A percentile compares a stretch with the other conserved stretches of the same genome.
phyloP scores from a whole-genome alignment of 1,140 invertebrate genomes.

The Babylonia areolata region DNA sequence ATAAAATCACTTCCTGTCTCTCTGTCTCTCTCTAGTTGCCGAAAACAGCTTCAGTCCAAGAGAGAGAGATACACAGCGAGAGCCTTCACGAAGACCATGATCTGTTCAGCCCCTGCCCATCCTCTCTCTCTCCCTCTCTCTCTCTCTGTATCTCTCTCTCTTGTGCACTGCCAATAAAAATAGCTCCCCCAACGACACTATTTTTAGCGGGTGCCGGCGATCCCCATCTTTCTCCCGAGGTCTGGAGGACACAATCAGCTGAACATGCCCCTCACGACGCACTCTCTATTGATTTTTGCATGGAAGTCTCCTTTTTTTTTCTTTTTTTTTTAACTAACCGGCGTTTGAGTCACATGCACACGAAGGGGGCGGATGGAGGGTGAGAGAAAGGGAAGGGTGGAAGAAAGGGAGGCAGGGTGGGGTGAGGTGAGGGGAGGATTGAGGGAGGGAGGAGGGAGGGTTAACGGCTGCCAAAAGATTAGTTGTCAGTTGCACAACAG shows the following conservation, averaged over 20 bases:
- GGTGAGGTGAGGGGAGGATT: background rate
- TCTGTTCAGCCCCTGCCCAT: no score
- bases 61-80: no score
- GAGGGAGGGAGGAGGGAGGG: background rate
- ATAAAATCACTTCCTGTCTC: no score
- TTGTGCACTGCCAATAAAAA: background rate
- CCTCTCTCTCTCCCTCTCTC: background rate
- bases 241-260: background rate
- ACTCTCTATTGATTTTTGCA: background rate
- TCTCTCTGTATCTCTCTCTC: background rate
- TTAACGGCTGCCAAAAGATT: background rate
- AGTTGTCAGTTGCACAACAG: slow-evolving; percentile 1
- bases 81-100: no score
- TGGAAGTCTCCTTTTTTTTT: background rate
- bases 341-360: background rate
- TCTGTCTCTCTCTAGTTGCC: no score
- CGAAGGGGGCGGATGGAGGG: background rate
- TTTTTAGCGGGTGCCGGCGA: background rate
- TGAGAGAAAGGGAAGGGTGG: background rate
- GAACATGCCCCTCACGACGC: background rate
- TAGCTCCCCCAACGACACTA: background rate
- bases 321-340: background rate
- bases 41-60: no score
- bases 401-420: background rate
- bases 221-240: background rate